A percentile compares a stretch with the other conserved stretches of the same genome.
phyloP scores from a whole-genome alignment of 2,113 vertebrate genomes.

The Camelus dromedarius region DNA sequence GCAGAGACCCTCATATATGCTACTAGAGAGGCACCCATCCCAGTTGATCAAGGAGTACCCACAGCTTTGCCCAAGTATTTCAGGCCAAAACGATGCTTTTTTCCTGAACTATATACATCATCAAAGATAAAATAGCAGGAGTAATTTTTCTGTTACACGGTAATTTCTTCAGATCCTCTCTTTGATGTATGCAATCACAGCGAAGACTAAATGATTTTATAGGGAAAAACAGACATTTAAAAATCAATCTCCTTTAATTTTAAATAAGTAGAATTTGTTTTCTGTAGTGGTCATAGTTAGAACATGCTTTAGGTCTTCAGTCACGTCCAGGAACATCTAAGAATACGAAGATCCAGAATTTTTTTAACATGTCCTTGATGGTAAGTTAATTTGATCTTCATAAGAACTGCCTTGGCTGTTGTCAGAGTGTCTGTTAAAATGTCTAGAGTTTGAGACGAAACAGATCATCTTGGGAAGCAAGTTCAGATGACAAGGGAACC shows the following conservation, averaged over 20 bases:
- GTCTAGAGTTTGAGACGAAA: slow-evolving; percentile 79
- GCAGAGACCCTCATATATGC: not conserved
- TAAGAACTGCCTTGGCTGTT: slow-evolving; percentile 65
- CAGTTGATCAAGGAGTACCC: not conserved
- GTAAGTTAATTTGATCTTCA: slow-evolving; percentile 73
- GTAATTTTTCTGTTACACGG: not conserved
- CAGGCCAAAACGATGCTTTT: not conserved
- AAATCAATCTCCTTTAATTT: slow-evolving; percentile 65
- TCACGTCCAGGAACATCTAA: slow-evolving; percentile 68
- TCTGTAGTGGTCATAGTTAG: slow-evolving; percentile 55
- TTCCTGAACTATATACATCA: not conserved
- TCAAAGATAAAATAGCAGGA: not conserved
- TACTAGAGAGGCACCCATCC: not conserved
- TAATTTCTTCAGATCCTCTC: slow-evolving; percentile 14
- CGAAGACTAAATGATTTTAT: slow-evolving; percentile 34
- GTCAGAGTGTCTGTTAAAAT: slow-evolving; percentile 65
- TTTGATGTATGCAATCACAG: not conserved
- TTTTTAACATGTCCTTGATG: slow-evolving; percentile 43
- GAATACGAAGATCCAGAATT: slow-evolving; percentile 61
- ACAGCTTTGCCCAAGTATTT: not conserved
- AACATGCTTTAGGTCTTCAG: slow-evolving; percentile 56
- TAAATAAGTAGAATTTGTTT: slow-evolving; percentile 67
- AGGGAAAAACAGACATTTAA: slow-evolving; percentile 27
- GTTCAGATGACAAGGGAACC: slow-evolving; percentile 61
- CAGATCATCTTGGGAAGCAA: slow-evolving; percentile 76